Percentiles rank a stretch among this genome's conserved stretches.
These are phyloP conservation scores for Sitobion miscanthi DNA, from an alignment of 1,140 invertebrate species.

Conservation along the genomic window DNA sequence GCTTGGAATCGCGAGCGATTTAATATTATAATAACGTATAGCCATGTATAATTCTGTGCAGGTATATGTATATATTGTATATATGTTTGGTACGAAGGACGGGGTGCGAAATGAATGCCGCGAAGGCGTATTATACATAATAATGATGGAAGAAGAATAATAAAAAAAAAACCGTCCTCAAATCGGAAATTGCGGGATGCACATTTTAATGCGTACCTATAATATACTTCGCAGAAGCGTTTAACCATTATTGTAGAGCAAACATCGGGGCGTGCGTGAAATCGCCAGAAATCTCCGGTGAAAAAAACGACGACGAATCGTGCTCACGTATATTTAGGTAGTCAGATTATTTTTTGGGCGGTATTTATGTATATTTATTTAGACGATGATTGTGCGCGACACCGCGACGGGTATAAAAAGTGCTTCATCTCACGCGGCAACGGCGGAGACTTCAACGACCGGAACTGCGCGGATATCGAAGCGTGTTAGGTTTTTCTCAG, in stretches of 20 bases:
- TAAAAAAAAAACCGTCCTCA: background rate
- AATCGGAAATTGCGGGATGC: conserved; percentile 40
- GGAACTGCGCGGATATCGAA: background rate
- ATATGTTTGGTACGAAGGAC: background rate
- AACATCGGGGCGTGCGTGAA: conserved; percentile 20
- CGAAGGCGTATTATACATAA: background rate
- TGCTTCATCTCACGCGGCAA: background rate
- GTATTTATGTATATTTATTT: conserved; percentile 1
- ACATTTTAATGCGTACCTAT: background rate
- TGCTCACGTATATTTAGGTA: background rate
- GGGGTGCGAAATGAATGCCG: background rate
- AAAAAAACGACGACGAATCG: background rate
- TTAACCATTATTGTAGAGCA: conserved; percentile 2
- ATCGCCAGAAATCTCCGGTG: background rate
- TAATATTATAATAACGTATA: background rate
- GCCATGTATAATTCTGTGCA: background rate
- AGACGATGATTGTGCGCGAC: too few relatives aligned
- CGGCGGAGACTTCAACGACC: conserved; percentile 16
- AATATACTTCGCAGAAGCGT: background rate
- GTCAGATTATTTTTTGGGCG: background rate
- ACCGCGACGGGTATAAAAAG: background rate
- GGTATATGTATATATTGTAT: background rate
- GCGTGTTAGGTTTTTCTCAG: background rate
- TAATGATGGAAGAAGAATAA: background rate
- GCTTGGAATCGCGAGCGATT: background rate